Conservation (phyloP, 2,888 invertebrate genomes). For the Drosophila incognita region DNA sequence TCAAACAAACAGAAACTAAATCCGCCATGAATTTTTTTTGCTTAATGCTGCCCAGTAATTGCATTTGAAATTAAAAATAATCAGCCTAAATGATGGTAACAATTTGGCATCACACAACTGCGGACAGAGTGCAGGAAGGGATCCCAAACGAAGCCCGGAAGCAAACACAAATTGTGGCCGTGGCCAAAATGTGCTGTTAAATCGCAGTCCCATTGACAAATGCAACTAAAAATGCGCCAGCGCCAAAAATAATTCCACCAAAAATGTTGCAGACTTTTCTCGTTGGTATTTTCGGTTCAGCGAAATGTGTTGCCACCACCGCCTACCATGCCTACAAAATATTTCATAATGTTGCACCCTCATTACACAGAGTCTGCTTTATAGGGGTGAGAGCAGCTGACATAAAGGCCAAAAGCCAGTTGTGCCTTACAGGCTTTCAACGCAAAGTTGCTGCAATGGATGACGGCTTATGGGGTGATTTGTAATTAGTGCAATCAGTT, state of each 20-base stretch:
- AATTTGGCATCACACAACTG: slow-evolving; percentile 11
- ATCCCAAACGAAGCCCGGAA: not conserved
- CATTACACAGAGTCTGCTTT: slow-evolving; percentile 24
- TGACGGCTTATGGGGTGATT: not conserved
- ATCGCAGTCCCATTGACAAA: slow-evolving; percentile 32
- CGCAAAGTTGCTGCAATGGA: no score
- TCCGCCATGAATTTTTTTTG: slow-evolving; percentile 7
- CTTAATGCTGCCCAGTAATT: slow-evolving; percentile 11
- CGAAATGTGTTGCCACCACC: slow-evolving; percentile 4
- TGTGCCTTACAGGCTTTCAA: not conserved
- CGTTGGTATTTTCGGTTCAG: slow-evolving; percentile 62
- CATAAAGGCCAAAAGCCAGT: slow-evolving; percentile 50
- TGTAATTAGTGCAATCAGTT: slow-evolving; percentile 64
- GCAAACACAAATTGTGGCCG: slow-evolving; percentile 5
- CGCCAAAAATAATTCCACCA: slow-evolving; percentile 45
- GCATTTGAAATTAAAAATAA: slow-evolving; percentile 48
- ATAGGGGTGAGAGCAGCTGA: slow-evolving; percentile 6
- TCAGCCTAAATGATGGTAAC: slow-evolving; percentile 48
- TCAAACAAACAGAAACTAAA: not conserved
- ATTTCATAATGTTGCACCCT: slow-evolving; percentile 40
- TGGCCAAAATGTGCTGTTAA: slow-evolving; percentile 32
- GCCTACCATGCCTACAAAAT: slow-evolving; percentile 14
- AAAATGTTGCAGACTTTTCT: slow-evolving; percentile 59
- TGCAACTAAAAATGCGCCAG: slow-evolving; percentile 30
- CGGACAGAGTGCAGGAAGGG: not conserved